phyloP scores from a whole-genome alignment of 2,113 vertebrate species.

The Pogona vitticeps region DNA sequence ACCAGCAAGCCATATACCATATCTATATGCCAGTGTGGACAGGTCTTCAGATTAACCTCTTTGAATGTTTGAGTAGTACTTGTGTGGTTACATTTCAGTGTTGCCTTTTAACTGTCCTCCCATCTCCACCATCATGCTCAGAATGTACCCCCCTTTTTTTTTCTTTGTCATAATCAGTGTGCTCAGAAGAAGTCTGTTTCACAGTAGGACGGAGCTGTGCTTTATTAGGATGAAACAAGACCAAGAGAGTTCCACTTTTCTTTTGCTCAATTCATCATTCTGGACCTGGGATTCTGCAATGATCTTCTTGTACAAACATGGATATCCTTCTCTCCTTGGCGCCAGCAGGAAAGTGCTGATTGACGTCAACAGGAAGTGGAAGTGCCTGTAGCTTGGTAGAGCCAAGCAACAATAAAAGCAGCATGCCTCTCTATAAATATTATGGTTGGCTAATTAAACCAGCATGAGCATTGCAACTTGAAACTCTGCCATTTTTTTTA shows the following conservation, averaged over 20 bases:
- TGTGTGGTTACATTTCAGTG: background rate
- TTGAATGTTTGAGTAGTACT: too few relatives aligned
- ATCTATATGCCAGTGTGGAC: too few relatives aligned
- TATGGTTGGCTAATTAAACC: conserved; percentile 9
- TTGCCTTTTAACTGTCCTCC: too few relatives aligned
- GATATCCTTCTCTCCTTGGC: background rate
- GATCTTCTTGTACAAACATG: background rate
- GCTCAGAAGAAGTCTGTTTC: background rate
- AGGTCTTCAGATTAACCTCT: too few relatives aligned
- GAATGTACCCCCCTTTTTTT: background rate
- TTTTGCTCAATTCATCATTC: background rate
- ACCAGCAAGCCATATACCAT: too few relatives aligned
- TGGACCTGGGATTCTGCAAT: accelerated
- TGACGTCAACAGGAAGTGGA: background rate
- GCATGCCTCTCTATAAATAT: background rate
- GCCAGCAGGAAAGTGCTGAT: background rate
- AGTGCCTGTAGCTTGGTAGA: background rate
- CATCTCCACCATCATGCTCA: background rate
- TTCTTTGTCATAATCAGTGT: background rate
- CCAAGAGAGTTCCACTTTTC: background rate
- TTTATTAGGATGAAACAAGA: background rate
- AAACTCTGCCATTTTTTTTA: background rate
- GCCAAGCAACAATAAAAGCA: conserved; percentile 10
- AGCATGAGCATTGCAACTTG: background rate
- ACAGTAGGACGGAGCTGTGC: background rate